These are phyloP conservation scores for Narcine bancroftii DNA, from an alignment of 2,113 vertebrate species.

Conservation along the genomic window DNA sequence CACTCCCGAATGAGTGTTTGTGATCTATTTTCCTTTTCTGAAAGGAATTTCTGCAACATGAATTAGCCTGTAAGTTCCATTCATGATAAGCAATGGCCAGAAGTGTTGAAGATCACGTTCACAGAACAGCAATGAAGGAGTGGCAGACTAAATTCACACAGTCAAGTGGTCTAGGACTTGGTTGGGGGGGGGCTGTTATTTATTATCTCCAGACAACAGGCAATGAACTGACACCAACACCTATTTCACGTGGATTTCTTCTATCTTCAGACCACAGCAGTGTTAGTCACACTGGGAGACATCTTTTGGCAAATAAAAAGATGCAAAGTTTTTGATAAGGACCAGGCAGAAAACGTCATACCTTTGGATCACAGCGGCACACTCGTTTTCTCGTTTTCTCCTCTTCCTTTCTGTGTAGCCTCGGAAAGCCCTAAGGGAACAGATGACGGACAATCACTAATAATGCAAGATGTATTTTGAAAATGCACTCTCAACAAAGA, in stretches of 20 bases:
- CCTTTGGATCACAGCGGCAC: slow-evolving; percentile 84
- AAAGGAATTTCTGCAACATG: too few species aligned
- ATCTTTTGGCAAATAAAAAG: slow-evolving; percentile 43
- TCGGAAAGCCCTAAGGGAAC: slow-evolving; percentile 89
- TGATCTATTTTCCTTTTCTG: neutral
- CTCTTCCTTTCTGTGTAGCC: slow-evolving; percentile 94
- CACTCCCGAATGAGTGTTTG: neutral
- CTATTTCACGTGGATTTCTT: too few species aligned
- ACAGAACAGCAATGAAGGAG: neutral
- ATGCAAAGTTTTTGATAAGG: slow-evolving; percentile 38
- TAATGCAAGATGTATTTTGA: neutral
- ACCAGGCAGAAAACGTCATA: slow-evolving; percentile 58
- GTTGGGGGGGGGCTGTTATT: too few species aligned
- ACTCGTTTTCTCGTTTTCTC: slow-evolving; percentile 84
- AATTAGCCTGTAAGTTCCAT: neutral
- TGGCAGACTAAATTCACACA: neutral
- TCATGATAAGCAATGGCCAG: neutral
- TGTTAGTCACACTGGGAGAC: slow-evolving; percentile 47
- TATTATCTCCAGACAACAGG: neutral
- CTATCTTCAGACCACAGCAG: neutral
- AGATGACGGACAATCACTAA: slow-evolving; percentile 42
- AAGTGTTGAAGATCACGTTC: neutral
- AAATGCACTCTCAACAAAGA: neutral
- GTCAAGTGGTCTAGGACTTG: neutral
- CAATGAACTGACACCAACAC: neutral